These are phyloP conservation scores for Cromileptes altivelis DNA, from an alignment of 2,113 vertebrate genomes.

Conservation along the genomic window DNA sequence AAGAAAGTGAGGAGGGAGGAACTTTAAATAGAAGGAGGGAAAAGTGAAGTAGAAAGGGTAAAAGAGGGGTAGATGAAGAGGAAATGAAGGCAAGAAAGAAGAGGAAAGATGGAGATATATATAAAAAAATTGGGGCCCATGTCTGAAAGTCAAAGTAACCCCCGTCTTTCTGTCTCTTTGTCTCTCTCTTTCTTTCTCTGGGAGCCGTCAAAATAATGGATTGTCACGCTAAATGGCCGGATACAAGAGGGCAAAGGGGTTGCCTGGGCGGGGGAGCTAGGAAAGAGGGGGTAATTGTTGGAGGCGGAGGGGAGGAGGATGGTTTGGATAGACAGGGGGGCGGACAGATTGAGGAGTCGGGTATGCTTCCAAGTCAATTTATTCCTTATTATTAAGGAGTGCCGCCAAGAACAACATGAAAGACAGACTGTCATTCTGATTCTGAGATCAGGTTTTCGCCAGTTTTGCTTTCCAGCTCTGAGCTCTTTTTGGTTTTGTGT, in stretches of 20 bases:
- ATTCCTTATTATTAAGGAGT: conserved; percentile 73
- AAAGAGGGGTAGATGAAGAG: conserved; percentile 3
- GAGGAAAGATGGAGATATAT: background rate
- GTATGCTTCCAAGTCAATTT: conserved; percentile 72
- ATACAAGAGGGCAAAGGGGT: conserved; percentile 80
- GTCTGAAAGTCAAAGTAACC: conserved; percentile 70
- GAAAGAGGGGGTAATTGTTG: conserved; percentile 66
- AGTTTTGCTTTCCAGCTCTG: conserved; percentile 33
- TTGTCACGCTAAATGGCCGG: conserved; percentile 82
- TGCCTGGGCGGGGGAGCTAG: conserved; percentile 55
- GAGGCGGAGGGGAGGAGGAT: conserved; percentile 43
- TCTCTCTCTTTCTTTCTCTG: conserved; percentile 59
- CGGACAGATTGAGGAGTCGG: conserved; percentile 58
- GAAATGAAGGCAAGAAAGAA: conserved; percentile 7
- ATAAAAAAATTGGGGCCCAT: conserved; percentile 31
- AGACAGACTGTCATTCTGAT: conserved; percentile 51
- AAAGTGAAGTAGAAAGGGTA: background rate
- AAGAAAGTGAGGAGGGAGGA: conserved; percentile 8
- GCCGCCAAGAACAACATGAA: conserved; percentile 56
- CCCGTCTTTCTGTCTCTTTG: conserved; percentile 48
- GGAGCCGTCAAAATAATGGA: conserved; percentile 80
- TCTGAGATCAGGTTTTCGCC: conserved; percentile 34
- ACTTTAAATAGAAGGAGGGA: background rate
- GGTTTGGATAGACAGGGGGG: conserved; percentile 64
- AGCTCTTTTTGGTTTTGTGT: conserved; percentile 13